phyloP scores from a whole-genome alignment of 2,113 vertebrate species.

The Semnornis frantzii region DNA sequence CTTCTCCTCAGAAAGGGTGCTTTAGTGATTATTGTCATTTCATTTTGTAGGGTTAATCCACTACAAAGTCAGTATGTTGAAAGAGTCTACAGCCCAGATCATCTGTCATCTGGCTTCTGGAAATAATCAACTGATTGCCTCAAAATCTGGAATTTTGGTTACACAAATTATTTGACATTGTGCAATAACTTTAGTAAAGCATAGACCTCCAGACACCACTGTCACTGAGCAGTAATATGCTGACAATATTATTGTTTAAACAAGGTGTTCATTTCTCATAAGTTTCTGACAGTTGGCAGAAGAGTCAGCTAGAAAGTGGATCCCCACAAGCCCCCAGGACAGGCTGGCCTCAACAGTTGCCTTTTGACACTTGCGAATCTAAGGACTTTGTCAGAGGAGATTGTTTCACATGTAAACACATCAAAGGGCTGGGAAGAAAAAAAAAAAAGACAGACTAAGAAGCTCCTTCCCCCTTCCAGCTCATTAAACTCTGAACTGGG shows the following conservation, averaged over 20 bases:
- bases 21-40: neutral
- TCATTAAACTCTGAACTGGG: neutral
- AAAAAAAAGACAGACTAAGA: neutral
- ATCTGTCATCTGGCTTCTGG: neutral
- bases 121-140: neutral
- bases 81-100: neutral
- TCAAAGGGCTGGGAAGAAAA: neutral
- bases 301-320: neutral
- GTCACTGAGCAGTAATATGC: neutral
- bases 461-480: neutral
- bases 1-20: neutral
- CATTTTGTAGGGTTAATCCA: neutral
- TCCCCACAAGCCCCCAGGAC: neutral
- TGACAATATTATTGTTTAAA: neutral
- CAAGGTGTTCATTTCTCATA: neutral
- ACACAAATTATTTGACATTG: neutral
- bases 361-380: neutral
- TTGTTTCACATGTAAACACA: neutral
- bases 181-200: neutral
- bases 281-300: neutral
- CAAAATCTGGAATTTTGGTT: neutral
- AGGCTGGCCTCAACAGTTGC: neutral
- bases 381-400: neutral
- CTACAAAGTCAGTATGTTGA: neutral
- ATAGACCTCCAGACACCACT: neutral